phyloP scores from a whole-genome alignment of 2,113 vertebrate species.

The Talpa occidentalis region DNA sequence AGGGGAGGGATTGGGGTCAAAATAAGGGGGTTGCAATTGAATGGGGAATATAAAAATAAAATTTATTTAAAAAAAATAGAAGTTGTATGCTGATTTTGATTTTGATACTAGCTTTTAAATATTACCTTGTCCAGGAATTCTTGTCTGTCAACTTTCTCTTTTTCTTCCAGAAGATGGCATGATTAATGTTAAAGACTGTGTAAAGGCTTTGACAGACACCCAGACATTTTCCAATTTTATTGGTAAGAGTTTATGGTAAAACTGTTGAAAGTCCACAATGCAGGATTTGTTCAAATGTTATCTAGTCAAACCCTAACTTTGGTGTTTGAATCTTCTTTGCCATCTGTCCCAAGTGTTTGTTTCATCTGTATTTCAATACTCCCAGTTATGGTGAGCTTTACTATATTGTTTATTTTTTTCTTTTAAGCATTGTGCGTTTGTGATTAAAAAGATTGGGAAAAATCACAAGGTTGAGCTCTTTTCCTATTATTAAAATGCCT shows the following conservation, averaged over 20 bases:
- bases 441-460: neutral
- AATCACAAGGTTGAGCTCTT: neutral
- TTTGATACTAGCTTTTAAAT: neutral
- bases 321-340: neutral
- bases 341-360: slow-evolving; percentile 5
- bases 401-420: neutral
- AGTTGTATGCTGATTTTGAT: neutral
- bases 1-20: no score
- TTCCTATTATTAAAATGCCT: neutral
- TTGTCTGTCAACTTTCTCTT: neutral
- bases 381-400: neutral
- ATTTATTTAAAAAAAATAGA: no score
- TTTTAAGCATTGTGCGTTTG: neutral
- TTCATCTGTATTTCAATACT: neutral
- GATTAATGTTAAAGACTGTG: slow-evolving; percentile 59
- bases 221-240: slow-evolving; percentile 59
- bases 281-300: neutral
- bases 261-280: neutral
- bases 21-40: no score
- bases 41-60: no score
- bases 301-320: neutral
- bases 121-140: neutral
- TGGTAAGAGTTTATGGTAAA: slow-evolving; percentile 59
- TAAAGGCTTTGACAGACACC: slow-evolving; percentile 51
- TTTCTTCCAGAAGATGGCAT: slow-evolving; percentile 54